A percentile compares a stretch with the other conserved stretches of the same genome.
Evolutionary conservation across 2,113 vertebrate genomes (phyloP).

Genomic region (Pao palembangensis): DNA sequence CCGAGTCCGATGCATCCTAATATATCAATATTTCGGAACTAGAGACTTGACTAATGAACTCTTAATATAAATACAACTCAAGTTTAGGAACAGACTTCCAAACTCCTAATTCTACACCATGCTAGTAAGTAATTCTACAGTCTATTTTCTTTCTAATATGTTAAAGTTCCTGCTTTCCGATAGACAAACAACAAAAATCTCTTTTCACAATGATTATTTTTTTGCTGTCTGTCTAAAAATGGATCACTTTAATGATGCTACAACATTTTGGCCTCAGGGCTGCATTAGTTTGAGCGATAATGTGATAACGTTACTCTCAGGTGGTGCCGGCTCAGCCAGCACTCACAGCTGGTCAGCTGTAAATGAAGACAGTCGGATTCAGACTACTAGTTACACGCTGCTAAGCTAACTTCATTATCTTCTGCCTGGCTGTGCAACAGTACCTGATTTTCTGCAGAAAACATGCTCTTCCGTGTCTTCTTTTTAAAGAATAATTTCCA

Average conservation of each 20-base stretch:
- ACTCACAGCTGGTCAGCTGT: not conserved
- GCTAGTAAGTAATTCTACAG: no score
- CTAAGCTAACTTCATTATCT: no score
- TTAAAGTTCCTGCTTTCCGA: not conserved
- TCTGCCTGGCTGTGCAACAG: not conserved
- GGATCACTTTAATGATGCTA: not conserved
- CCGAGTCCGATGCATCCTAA: no score
- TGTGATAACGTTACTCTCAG: constrained; percentile 4
- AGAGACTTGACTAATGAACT: no score
- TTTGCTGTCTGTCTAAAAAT: no score
- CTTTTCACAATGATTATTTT: no score
- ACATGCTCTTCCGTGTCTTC: constrained; percentile 66
- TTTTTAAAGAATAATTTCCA: constrained; percentile 77
- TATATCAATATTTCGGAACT: no score
- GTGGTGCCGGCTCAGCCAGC: not conserved
- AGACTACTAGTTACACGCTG: no score
- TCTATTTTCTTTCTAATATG: not conserved
- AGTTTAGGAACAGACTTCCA: no score
- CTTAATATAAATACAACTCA: no score
- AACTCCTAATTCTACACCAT: no score
- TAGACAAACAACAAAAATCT: not conserved
- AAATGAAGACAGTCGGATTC: no score
- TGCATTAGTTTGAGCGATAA: not conserved
- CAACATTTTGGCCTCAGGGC: not conserved
- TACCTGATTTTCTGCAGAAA: constrained; percentile 78